A percentile compares a stretch with the other conserved stretches of the same genome.
These are phyloP conservation scores for Xylocopa sonorina DNA, from an alignment of 1,140 invertebrate genomes.

Conservation along the genomic window DNA sequence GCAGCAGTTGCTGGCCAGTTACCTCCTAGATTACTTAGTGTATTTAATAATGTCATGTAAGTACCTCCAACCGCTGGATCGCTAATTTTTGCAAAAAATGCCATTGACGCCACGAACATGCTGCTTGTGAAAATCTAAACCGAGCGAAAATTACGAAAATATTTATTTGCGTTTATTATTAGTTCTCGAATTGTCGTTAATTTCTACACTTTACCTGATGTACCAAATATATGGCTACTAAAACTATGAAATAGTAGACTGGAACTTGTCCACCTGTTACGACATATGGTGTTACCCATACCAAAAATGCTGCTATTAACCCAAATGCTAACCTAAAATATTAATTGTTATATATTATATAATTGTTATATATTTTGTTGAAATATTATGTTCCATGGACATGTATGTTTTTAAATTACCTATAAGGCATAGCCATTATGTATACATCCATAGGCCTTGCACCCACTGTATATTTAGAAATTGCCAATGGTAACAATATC, in stretches of 20 bases:
- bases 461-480: conserved; percentile 94
- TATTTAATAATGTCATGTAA: conserved; percentile 99
- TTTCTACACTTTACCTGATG: conserved; percentile 90
- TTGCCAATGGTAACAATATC: conserved; percentile 94
- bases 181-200: neutral
- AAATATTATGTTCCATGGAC: neutral
- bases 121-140: conserved; percentile 86
- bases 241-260: conserved; percentile 89
- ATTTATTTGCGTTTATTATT: neutral
- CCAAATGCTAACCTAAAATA: conserved; percentile 90
- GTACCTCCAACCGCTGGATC: conserved; percentile 98
- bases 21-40: conserved; percentile 96
- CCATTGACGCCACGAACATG: conserved; percentile 93
- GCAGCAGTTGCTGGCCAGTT: conserved; percentile 98
- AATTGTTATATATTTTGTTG: conserved; percentile 16
- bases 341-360: conserved; percentile 31
- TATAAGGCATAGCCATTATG: conserved; percentile 93
- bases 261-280: conserved; percentile 86
- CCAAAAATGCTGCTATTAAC: conserved; percentile 90
- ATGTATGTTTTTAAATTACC: conserved; percentile 78
- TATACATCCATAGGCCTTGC: conserved; percentile 94
- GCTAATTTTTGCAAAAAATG: conserved; percentile 93
- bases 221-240: conserved; percentile 91
- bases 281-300: conserved; percentile 92
- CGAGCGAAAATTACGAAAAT: neutral